Evolutionary conservation across 1,140 invertebrate genomes (phyloP).

Genomic region (Oedothorax gibbosus): DNA sequence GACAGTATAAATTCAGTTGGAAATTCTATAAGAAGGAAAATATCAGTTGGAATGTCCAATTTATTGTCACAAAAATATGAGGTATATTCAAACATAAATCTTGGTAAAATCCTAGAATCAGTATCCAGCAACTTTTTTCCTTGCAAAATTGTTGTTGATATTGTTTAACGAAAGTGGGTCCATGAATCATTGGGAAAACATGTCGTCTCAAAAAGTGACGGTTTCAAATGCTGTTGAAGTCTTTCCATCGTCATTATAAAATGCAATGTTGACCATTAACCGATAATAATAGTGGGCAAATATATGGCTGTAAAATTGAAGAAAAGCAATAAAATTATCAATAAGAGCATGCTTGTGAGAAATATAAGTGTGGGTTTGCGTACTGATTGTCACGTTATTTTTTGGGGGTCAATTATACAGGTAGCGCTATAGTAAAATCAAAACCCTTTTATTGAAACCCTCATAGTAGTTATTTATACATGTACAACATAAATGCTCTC

Average conservation of each 20-base stretch:
- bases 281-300: too few species aligned
- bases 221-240: neutral
- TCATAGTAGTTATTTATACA: too few species aligned
- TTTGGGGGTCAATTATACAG: too few species aligned
- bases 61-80: conserved; percentile 51
- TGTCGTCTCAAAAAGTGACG: neutral
- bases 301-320: too few species aligned
- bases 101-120: too few species aligned
- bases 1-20: conserved; percentile 40
- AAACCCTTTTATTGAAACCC: too few species aligned
- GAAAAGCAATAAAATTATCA: too few species aligned
- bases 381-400: too few species aligned
- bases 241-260: neutral
- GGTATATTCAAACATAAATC: neutral
- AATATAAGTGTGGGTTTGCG: too few species aligned
- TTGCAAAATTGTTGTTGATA: neutral
- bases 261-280: neutral
- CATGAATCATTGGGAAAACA: neutral
- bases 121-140: neutral
- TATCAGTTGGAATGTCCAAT: conserved; percentile 44
- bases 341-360: too few species aligned
- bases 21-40: conserved; percentile 8
- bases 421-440: too few species aligned
- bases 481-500: too few species aligned
- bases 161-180: neutral